Base-by-base conservation (phyloP, 2,888 invertebrate genomes). In the Rhingia campestris region DNA sequence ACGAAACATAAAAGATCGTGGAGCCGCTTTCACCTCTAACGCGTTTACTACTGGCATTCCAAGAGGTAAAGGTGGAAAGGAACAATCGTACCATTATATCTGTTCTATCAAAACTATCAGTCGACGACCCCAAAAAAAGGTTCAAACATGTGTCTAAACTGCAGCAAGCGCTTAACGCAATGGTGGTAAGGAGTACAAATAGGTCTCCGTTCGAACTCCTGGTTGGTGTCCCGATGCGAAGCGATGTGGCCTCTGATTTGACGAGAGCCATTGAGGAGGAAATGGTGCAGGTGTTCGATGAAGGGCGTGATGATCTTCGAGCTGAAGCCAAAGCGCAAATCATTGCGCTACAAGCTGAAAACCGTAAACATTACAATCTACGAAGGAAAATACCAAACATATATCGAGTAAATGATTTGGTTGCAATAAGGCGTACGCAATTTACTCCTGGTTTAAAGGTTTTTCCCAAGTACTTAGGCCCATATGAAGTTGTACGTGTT, bases 401-500 rank as follows among this genome's bases (percentile, higher is more conserved):
- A n/a, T n/a, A n/a, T n/a, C n/a, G n/a, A n/a, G n/a, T n/a, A 22
- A 22, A 2, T 1, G 2, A 22, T 22, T 22, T 22, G 22, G 22
- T 22, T 22, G 22, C 22, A 22, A 22, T 22, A n/a, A n/a, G n/a
- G n/a, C n/a, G 22, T 1, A 2, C 2, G 22, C 22, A 22, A 22
- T 22, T 22, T 30, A 0, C 33, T 35, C 35, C 35, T 5, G 54
- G 35, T 2, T 33, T 22, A 2, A 54, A 54, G n/a, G 33, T 35
- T 1, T 33, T 33, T 9, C 33, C 35, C 4, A 35, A 54, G 33
- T 35, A 33, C 5, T 33, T n/a, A 4, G 54, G 63, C 9, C 54
- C 64, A 41, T 64, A 73, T 10, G 43, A 73, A 41, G 63, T 73
- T 4, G 32, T 14, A 1, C 53, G 41, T n/a, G 32, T 63, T 4